These are phyloP conservation scores for Melangyna quadrimaculata DNA, from an alignment of 2,888 invertebrate genomes.

Conservation along the genomic window DNA sequence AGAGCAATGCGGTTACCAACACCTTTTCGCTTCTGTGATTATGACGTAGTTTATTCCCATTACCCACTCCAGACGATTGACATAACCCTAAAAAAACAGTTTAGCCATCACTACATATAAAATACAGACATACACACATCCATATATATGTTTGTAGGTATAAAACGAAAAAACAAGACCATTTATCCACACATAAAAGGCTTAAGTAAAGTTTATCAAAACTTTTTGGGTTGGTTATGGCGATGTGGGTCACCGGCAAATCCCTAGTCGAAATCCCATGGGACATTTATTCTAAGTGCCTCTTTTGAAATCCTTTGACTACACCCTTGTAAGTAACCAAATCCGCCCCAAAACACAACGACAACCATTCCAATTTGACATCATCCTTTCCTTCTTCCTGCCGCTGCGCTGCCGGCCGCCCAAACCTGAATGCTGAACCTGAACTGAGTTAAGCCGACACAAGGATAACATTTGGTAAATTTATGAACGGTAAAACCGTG, in stretches of 20 bases:
- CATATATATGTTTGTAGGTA: no score
- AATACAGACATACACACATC: no score
- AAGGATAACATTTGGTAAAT: constrained; percentile 65
- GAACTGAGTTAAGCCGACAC: constrained; percentile 16
- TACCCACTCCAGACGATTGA: neutral
- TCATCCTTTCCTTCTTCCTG: neutral
- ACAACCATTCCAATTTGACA: constrained; percentile 7
- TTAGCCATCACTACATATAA: constrained; percentile 3
- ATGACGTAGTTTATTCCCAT: constrained; percentile 32
- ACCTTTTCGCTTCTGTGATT: constrained; percentile 38
- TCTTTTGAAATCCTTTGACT: constrained; percentile 68
- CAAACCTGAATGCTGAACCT: neutral
- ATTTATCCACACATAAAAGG: constrained; percentile 53
- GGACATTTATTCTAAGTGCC: constrained; percentile 71
- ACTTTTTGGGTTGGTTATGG: constrained; percentile 37
- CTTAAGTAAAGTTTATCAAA: constrained; percentile 55
- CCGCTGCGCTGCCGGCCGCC: neutral
- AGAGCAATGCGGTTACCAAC: constrained; percentile 52
- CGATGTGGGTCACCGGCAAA: constrained; percentile 54
- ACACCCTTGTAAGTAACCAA: constrained; percentile 69
- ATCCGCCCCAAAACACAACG: constrained; percentile 54
- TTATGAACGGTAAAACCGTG: constrained; percentile 71
- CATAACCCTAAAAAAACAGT: constrained; percentile 51
- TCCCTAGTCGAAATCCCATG: constrained; percentile 54
- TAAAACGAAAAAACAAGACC: neutral